Evolutionary conservation across 2,113 vertebrate species (phyloP).

Genomic region (Antennarius striatus): DNA sequence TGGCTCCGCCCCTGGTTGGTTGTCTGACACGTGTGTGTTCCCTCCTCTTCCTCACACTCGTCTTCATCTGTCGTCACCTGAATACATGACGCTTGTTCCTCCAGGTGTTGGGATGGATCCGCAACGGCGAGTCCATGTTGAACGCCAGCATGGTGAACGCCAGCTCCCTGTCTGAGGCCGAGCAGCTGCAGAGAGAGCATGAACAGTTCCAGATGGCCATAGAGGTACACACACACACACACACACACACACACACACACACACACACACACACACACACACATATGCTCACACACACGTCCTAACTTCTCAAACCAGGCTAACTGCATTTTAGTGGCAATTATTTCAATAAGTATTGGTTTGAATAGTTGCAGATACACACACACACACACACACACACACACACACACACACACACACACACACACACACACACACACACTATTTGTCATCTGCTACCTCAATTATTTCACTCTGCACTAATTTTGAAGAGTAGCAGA

Average conservation of each 20-base stretch:
- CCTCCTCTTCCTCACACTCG: too few species aligned
- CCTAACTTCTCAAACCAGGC: constrained; percentile 39
- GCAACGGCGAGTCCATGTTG: constrained; percentile 97
- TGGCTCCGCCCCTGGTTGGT: too few species aligned
- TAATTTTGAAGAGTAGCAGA: constrained; percentile 44
- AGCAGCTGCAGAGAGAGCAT: constrained; percentile 96
- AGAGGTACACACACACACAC: constrained; percentile 54
- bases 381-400: constrained; percentile 19
- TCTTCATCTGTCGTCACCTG: too few species aligned
- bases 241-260: constrained; percentile 19
- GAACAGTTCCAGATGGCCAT: constrained; percentile 92
- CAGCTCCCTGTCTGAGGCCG: constrained; percentile 95
- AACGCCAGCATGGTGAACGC: constrained; percentile 96
- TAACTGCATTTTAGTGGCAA: constrained; percentile 45
- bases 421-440: constrained; percentile 9
- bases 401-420: constrained; percentile 21
- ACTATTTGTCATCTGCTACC: neutral
- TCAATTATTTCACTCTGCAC: constrained; percentile 35
- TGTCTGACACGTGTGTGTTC: too few species aligned
- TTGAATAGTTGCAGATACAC: constrained; percentile 52
- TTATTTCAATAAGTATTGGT: constrained; percentile 42
- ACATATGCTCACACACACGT: constrained; percentile 13
- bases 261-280: constrained; percentile 10
- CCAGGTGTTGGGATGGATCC: constrained; percentile 97
- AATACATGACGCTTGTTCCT: too few species aligned